phyloP scores from a whole-genome alignment of 2,797 vertebrate species.

The Gymnodraco acuticeps region DNA sequence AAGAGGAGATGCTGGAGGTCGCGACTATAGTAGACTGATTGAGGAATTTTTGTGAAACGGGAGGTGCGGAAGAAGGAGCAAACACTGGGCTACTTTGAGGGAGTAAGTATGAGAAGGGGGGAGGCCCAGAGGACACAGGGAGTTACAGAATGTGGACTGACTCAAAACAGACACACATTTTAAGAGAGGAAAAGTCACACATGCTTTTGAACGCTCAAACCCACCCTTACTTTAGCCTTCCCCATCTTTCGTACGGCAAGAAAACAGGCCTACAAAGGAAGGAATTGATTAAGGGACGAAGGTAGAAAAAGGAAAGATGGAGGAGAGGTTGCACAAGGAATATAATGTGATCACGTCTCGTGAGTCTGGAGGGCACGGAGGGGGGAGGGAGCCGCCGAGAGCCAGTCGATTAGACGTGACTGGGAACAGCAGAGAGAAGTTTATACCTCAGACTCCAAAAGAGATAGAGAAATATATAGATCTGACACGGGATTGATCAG shows the following conservation, averaged over 20 bases:
- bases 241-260: background rate
- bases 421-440: constrained; percentile 45
- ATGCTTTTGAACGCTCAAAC: constrained; percentile 17
- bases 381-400: constrained; percentile 43
- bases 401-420: constrained; percentile 60
- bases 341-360: constrained; percentile 72
- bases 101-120: constrained; percentile 33
- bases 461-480: constrained; percentile 10
- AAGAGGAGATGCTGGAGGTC: constrained; percentile 55
- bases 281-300: constrained; percentile 42
- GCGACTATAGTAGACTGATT: constrained; percentile 69
- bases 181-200: constrained; percentile 29
- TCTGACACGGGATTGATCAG: constrained; percentile 48
- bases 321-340: constrained; percentile 48
- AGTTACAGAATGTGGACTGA: constrained; percentile 55
- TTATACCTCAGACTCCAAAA: constrained; percentile 20
- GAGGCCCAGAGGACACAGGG: constrained; percentile 36
- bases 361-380: constrained; percentile 62
- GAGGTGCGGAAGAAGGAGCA: constrained; percentile 54
- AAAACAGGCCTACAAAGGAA: constrained; percentile 20
- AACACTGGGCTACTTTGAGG: constrained; percentile 74
- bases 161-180: constrained; percentile 41
- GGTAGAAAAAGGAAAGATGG: constrained; percentile 42
- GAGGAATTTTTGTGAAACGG: constrained; percentile 57
- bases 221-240: background rate